Evolutionary conservation across 1,140 invertebrate genomes (phyloP), one percentile per base, ranked within the genome.

Genomic region (Neodiprion virginianus): DNA sequence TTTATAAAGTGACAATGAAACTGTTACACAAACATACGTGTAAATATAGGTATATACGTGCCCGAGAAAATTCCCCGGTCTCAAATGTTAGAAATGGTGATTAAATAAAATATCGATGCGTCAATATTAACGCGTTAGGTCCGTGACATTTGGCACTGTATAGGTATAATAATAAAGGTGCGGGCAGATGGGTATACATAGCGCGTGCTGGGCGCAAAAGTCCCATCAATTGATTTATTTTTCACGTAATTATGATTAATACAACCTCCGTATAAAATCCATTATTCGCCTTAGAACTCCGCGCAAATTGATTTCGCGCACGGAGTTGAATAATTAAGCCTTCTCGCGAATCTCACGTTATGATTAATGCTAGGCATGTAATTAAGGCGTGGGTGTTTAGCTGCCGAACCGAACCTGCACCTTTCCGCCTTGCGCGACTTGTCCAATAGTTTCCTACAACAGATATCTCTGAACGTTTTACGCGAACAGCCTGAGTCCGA

Each of bases 311-410:
- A 61, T 61, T 61, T 61, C 53, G 53, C 53, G 53, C 53, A 61
- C 53, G 53, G 53, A 61, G 53, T 61, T 61, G 53, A 61, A 61
- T 61, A 61, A 61, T 61, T 61, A 61, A 61, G 53, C 53, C 53
- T 61, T 61, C 53, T 61, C n/a, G 53, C 53, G 53, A 61, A 61
- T 61, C 53, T 61, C 53, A 17, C 53, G 5, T 61, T 61, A 61
- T 61, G 53, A 61, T 61, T 61, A 61, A 61, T 61, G 53, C 53
- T 61, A 12, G 53, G 11, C 53, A 17, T 12, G 53, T 17, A 61
- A 61, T 61, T 61, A 61, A 61, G 53, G 3, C 53, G 53, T 4
- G 28, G 53, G 53, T 61, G 53, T 61, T 61, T 61, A 61, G 53
- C 53, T 61, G 53, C 53, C 53, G 53, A 61, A 61, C 53, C 53